These are phyloP conservation scores for Temnothorax unifasciatus DNA, from an alignment of 2,888 invertebrate species.

Conservation along the genomic window DNA sequence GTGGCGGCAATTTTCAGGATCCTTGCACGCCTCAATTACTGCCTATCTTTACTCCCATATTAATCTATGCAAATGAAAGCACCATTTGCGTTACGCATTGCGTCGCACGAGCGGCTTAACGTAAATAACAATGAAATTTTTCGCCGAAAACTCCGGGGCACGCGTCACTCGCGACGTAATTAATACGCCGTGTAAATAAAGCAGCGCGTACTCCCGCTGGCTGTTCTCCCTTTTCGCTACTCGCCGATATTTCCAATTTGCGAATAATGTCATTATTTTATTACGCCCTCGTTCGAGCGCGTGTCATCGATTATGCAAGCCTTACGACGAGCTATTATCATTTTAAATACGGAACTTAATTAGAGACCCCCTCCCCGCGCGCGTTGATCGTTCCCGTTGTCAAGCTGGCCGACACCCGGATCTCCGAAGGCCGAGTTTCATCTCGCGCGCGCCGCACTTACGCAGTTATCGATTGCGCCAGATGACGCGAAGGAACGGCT, in stretches of 20 bases:
- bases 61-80: slow-evolving; percentile 51
- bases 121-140: slow-evolving; percentile 36
- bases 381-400: not conserved
- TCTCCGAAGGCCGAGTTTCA: not conserved
- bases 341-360: slow-evolving; percentile 37
- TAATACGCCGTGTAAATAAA: slow-evolving; percentile 38
- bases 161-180: slow-evolving; percentile 1
- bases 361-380: not conserved
- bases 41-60: slow-evolving; percentile 44
- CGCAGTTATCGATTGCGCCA: slow-evolving; percentile 37
- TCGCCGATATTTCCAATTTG: slow-evolving; percentile 23
- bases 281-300: not conserved
- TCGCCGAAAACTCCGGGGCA: not conserved
- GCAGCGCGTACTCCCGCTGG: not conserved
- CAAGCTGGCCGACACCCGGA: not conserved
- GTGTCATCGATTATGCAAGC: slow-evolving; percentile 15
- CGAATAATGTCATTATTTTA: slow-evolving; percentile 23
- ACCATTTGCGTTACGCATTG: slow-evolving; percentile 3
- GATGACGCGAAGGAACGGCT: slow-evolving; percentile 61
- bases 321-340: slow-evolving; percentile 5
- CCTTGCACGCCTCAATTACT: slow-evolving; percentile 49
- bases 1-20: slow-evolving; percentile 41
- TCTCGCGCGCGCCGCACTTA: not conserved
- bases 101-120: slow-evolving; percentile 31
- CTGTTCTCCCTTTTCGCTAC: not conserved